A percentile compares a stretch with the other conserved stretches of the same genome.
These are phyloP conservation scores for Nebria ingens DNA, from an alignment of 1,140 invertebrate species.

Conservation along the genomic window DNA sequence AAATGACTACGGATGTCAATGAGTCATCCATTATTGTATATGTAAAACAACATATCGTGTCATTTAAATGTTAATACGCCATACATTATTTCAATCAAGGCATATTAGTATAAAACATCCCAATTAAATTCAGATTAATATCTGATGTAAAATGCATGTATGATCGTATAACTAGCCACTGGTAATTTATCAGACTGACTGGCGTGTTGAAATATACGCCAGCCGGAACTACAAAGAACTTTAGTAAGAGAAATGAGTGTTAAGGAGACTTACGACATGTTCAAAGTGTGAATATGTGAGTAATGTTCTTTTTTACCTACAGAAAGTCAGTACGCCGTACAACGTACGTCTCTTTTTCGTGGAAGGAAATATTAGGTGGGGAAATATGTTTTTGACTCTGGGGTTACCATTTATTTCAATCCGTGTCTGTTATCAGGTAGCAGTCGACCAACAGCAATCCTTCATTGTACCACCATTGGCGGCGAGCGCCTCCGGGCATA, in stretches of 20 bases:
- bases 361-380: not conserved
- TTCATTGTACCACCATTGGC: constrained; percentile 1
- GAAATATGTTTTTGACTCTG: constrained; percentile 1
- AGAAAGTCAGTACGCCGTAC: not conserved
- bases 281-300: not conserved
- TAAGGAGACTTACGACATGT: not conserved
- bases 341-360: not conserved
- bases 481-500: not conserved
- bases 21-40: too few relatives aligned
- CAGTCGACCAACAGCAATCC: not conserved
- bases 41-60: too few relatives aligned
- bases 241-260: not conserved
- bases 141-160: too few relatives aligned
- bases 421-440: constrained; percentile 2
- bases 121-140: too few relatives aligned
- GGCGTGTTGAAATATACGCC: too few relatives aligned
- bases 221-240: not conserved
- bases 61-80: too few relatives aligned
- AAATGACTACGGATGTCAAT: too few relatives aligned
- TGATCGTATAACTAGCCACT: too few relatives aligned
- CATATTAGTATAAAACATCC: too few relatives aligned
- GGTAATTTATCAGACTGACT: too few relatives aligned
- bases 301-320: constrained; percentile 3
- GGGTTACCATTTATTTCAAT: not conserved
- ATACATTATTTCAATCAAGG: too few relatives aligned